These are phyloP conservation scores for Leptinotarsa texana DNA, from an alignment of 1,140 invertebrate genomes.

Conservation along the genomic window DNA sequence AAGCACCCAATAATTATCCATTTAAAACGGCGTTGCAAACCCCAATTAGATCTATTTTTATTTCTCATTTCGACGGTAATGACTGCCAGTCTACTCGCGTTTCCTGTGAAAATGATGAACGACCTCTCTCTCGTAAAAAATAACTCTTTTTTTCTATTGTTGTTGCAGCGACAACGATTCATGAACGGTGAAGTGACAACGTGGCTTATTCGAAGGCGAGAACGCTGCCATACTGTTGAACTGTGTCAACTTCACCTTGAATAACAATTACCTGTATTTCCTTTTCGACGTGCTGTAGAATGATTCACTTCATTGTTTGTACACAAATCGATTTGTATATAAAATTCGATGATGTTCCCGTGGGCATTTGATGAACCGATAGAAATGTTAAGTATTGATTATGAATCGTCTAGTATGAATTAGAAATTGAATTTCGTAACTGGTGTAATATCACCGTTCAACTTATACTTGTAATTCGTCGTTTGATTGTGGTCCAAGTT, in stretches of 20 bases:
- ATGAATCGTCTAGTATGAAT: too few species aligned
- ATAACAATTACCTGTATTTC: constrained; percentile 46
- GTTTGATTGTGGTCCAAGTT: too few species aligned
- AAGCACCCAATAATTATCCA: neutral
- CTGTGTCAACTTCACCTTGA: constrained; percentile 46
- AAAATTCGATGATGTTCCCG: neutral
- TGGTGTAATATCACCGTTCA: too few species aligned
- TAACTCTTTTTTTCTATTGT: neutral
- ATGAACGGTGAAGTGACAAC: neutral
- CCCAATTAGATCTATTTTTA: neutral
- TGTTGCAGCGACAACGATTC: neutral
- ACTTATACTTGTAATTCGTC: too few species aligned
- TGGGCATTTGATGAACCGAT: too few species aligned
- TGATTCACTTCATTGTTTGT: constrained; percentile 28
- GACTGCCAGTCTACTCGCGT: neutral
- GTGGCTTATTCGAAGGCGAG: constrained; percentile 11
- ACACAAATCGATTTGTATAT: constrained; percentile 17
- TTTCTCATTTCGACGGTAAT: neutral
- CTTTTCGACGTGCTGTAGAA: constrained; percentile 32
- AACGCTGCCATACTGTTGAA: constrained; percentile 24
- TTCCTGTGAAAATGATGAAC: constrained; percentile 3
- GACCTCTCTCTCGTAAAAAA: neutral
- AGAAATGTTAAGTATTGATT: too few species aligned
- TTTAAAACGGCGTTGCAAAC: neutral
- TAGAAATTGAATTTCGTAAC: too few species aligned